phyloP scores from a whole-genome alignment of 23 tunicate genomes.

The Diplosoma virens region DNA sequence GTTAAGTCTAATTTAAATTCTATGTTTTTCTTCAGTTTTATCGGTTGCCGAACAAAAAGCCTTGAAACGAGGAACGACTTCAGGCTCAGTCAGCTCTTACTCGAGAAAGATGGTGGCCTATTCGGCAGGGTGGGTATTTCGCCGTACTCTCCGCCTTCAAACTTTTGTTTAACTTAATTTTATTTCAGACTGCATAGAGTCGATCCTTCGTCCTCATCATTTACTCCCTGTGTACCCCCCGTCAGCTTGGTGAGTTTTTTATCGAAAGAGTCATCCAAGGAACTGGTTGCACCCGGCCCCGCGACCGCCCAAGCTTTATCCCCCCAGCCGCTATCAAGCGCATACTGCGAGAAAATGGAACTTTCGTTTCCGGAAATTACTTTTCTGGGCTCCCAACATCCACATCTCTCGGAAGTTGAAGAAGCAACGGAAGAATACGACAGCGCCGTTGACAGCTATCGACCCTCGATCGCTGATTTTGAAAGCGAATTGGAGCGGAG shows the following conservation, averaged over 20 bases:
- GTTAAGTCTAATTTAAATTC: too few relatives aligned
- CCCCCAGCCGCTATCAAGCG: slow-evolving; percentile 33
- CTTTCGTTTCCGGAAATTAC: slow-evolving; percentile 16
- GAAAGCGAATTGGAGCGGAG: too few relatives aligned
- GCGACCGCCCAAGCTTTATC: background rate
- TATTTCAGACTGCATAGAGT: too few relatives aligned
- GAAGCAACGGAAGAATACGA: background rate
- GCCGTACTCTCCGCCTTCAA: too few relatives aligned
- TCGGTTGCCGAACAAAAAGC: slow-evolving; percentile 10
- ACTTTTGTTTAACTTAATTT: too few relatives aligned
- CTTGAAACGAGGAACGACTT: background rate
- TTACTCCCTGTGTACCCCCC: too few relatives aligned
- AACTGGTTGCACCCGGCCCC: background rate
- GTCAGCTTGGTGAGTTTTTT: background rate
- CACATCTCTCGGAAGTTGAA: background rate
- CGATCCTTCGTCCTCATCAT: too few relatives aligned
- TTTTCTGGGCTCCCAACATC: background rate
- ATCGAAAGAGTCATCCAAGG: background rate
- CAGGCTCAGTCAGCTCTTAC: too few relatives aligned
- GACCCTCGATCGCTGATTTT: too few relatives aligned
- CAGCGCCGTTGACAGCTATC: background rate
- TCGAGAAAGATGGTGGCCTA: too few relatives aligned
- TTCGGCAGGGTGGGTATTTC: too few relatives aligned
- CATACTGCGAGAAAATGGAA: slow-evolving; percentile 80
- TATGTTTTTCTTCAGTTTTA: background rate